phyloP scores from a whole-genome alignment of 1,140 invertebrate species.

The Bemisia tabaci region DNA sequence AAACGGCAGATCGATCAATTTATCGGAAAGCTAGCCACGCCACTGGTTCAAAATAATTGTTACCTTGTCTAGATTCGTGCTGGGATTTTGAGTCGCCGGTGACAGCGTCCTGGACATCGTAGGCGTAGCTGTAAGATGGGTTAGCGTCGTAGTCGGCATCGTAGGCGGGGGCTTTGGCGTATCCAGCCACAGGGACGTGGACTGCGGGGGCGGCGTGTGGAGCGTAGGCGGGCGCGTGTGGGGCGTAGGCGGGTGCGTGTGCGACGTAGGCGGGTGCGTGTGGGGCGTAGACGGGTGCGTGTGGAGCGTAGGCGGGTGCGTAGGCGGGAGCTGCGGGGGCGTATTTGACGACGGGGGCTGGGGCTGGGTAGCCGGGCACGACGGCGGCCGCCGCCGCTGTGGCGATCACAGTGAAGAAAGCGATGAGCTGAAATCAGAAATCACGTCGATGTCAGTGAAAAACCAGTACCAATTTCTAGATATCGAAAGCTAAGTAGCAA shows the following conservation, averaged over 20 bases:
- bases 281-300: background rate
- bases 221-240: background rate
- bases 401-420: background rate
- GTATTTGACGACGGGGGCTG: background rate
- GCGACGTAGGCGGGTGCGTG: background rate
- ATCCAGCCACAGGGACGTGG: background rate
- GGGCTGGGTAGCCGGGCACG: background rate
- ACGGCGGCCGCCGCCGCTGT: background rate
- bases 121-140: constrained; percentile 51
- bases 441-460: no score
- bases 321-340: background rate
- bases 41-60: no score
- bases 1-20: no score
- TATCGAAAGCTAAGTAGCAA: no score
- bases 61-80: constrained; percentile 21
- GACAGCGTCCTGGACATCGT: constrained; percentile 49
- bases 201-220: background rate
- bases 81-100: constrained; percentile 38
- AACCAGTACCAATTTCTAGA: no score
- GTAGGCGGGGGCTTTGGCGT: background rate
- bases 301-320: background rate
- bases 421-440: background rate
- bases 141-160: constrained; percentile 28
- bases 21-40: no score
- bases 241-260: background rate